Conservation (phyloP, 2,888 invertebrate genomes). For the Drosophila macrospina region DNA sequence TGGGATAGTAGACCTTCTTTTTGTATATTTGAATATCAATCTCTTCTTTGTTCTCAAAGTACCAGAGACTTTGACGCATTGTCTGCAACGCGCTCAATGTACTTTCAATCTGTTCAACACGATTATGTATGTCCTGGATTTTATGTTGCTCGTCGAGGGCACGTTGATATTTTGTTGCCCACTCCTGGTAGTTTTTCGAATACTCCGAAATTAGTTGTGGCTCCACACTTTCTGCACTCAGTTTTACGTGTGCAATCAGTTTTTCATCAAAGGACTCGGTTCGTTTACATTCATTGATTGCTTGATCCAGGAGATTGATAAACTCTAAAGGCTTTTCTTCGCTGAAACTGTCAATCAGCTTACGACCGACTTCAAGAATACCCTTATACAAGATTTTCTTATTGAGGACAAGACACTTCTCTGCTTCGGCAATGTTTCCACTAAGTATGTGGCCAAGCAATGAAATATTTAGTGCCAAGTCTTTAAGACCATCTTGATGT, state of each 20-base stretch:
- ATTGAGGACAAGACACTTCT: conserved; percentile 20
- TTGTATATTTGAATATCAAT: conserved; percentile 90
- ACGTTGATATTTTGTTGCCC: conserved; percentile 81
- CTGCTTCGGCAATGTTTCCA: conserved; percentile 87
- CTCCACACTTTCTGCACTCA: conserved; percentile 81
- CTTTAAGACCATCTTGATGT: conserved; percentile 63
- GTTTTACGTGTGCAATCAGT: conserved; percentile 82
- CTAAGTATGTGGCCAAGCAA: conserved; percentile 89
- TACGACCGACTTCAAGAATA: conserved; percentile 27
- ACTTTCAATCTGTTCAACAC: conserved; percentile 87
- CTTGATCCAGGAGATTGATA: conserved; percentile 73
- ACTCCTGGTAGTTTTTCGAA: conserved; percentile 63
- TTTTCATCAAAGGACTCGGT: conserved; percentile 68
- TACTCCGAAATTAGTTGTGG: conserved; percentile 71
- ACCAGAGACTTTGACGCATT: conserved; percentile 90
- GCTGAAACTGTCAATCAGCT: conserved; percentile 23
- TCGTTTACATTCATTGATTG: conserved; percentile 56
- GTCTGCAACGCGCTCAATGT: conserved; percentile 85
- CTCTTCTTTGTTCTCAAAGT: conserved; percentile 92
- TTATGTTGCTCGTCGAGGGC: conserved; percentile 87
- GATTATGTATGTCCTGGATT: conserved; percentile 87
- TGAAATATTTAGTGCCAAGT: conserved; percentile 87
- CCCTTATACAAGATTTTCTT: conserved; percentile 32
- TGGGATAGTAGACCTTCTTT: conserved; percentile 86
- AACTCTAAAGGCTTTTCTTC: conserved; percentile 29